Evolutionary conservation across 2,888 invertebrate species (phyloP), one percentile per base, ranked within the genome.

Genomic region (Spilosoma lubricipeda): DNA sequence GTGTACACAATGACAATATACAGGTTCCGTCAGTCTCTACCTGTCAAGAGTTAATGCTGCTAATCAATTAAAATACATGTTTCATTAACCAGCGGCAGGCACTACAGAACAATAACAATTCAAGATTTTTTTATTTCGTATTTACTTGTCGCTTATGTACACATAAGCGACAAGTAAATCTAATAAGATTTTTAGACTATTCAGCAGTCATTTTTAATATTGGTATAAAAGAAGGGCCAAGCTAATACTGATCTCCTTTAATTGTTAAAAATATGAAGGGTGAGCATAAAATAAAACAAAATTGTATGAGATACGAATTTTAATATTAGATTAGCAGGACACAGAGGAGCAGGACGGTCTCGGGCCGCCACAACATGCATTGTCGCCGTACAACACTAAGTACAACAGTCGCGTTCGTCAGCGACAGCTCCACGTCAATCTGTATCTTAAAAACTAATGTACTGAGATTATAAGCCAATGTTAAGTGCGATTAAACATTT

Each of bases 241-340:
- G 0, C 9, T 39, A 39, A 39, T 39, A 7, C 20, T 23, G 23
- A 7, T 1, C 4, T 48, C 20, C 1, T 20, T 23, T 20, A 52
- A 23, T 20, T 52, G 20, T 1, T n/a, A 3, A 11, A 23, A 56
- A 56, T 56, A 13, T 27, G n/a, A 59, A 59, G 15, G 15, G n/a
- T 3, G n/a, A 59, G 59, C 7, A 27, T 63, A 18, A 63, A 73
- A 70, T 65, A 20, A 69, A 70, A 69, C 65, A 70, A 52, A 30
- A 20, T 66, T 20, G 5, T 64, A 56, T 73, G 39, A 73, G 15
- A 73, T 69, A 64, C n/a, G 52, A 23, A 30, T 23, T 64, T n/a
- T 8, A 66, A 66, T 69, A 70, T 66, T 73, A 66, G 66, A 70
- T 66, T 56, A 66, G 56, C 66, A 69, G 27, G 48, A 45, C 59